These are phyloP conservation scores for Aptenodytes forsteri DNA, from an alignment of 2,113 vertebrate species.

Conservation along the genomic window DNA sequence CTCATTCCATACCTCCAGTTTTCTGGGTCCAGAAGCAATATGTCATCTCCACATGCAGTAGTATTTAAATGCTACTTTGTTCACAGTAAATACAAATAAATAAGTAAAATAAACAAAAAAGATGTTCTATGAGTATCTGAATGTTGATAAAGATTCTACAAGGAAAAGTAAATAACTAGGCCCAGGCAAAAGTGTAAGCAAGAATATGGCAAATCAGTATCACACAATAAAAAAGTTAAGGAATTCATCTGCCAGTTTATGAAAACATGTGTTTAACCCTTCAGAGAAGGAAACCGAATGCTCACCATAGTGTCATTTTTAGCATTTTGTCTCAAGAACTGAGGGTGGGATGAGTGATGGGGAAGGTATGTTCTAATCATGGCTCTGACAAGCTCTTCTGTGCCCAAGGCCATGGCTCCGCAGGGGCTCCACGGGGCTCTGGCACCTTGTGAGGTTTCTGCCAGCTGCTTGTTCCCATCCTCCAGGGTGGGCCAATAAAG, in stretches of 20 bases:
- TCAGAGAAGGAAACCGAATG: neutral
- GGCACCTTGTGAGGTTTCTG: neutral
- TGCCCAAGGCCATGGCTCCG: neutral
- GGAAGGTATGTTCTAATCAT: neutral
- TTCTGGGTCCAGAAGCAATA: neutral
- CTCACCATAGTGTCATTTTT: neutral
- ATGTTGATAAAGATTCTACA: neutral
- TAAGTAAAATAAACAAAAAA: neutral
- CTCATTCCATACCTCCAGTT: neutral
- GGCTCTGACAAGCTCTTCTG: neutral
- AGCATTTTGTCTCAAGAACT: neutral
- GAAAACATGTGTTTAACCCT: neutral
- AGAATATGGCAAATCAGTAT: neutral
- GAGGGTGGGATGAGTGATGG: neutral
- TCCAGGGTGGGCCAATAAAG: rapidly evolving
- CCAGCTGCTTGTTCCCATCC: neutral
- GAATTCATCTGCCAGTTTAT: neutral
- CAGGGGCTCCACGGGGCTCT: neutral
- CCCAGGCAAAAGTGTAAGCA: neutral
- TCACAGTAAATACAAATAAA: neutral
- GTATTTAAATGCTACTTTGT: neutral
- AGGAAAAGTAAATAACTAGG: neutral
- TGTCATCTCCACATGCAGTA: neutral
- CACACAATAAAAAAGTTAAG: neutral
- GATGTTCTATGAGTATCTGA: neutral